phyloP scores from a whole-genome alignment of 2,797 vertebrate species.

The Aplochiton taeniatus region DNA sequence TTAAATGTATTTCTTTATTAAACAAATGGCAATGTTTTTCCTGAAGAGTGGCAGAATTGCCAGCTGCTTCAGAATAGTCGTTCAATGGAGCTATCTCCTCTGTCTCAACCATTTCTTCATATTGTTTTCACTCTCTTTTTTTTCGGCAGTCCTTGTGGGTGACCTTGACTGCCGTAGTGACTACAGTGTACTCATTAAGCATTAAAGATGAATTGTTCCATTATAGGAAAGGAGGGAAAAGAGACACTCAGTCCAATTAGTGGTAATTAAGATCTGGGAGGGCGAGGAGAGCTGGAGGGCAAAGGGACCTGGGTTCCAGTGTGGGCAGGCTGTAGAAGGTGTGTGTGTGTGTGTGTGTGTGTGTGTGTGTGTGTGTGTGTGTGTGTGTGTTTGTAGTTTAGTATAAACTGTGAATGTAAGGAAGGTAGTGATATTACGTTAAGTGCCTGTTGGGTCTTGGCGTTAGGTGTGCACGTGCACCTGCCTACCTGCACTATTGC shows the following conservation, averaged over 20 bases:
- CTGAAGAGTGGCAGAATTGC: too few species aligned
- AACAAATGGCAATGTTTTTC: too few species aligned
- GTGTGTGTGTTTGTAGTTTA: not conserved
- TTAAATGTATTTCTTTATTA: too few species aligned
- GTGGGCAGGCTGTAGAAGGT: slow-evolving; percentile 43
- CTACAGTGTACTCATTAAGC: slow-evolving; percentile 77
- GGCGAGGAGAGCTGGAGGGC: slow-evolving; percentile 67
- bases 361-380: not conserved
- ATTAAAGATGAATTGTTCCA: slow-evolving; percentile 81
- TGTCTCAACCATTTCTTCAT: slow-evolving; percentile 22
- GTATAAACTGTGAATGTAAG: not conserved
- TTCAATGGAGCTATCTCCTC: not conserved
- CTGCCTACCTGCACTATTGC: not conserved
- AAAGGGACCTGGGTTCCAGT: slow-evolving; percentile 55
- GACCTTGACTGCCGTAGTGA: slow-evolving; percentile 70
- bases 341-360: slow-evolving; percentile 10
- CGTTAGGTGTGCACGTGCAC: not conserved
- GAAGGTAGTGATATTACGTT: not conserved
- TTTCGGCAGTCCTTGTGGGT: slow-evolving; percentile 56
- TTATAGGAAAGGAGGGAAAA: slow-evolving; percentile 63
- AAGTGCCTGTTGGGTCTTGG: slow-evolving; percentile 5
- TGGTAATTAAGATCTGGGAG: slow-evolving; percentile 75
- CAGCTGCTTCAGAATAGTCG: too few species aligned
- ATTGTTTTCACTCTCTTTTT: slow-evolving; percentile 53
- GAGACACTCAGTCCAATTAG: slow-evolving; percentile 72